Evolutionary conservation across 2,113 vertebrate species (phyloP).

Genomic region (Arenaria interpres): DNA sequence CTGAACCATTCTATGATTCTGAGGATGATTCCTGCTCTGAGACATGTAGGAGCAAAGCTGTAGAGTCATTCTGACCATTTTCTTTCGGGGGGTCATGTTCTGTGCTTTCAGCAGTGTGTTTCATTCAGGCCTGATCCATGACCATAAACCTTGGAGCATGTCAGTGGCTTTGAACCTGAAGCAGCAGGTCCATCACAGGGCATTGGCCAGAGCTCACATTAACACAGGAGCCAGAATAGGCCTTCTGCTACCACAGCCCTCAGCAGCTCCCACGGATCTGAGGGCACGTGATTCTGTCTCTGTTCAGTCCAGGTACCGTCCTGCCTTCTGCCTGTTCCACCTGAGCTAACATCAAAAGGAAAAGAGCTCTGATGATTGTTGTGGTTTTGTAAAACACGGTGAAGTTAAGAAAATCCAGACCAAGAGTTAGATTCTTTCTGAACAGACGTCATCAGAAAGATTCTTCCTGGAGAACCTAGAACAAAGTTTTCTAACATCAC

Average conservation of each 20-base stretch:
- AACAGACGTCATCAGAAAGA: background rate
- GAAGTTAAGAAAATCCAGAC: background rate
- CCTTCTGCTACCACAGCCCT: background rate
- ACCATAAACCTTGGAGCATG: background rate
- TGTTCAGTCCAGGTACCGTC: background rate
- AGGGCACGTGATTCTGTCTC: background rate
- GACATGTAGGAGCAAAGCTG: background rate
- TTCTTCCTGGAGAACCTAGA: background rate
- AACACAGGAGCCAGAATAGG: background rate
- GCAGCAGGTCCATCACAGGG: accelerated
- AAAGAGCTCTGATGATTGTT: background rate
- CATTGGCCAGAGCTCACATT: background rate
- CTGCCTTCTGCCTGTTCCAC: background rate
- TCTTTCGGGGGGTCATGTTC: background rate
- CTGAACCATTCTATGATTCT: background rate
- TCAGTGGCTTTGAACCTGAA: background rate
- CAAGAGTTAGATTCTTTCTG: background rate
- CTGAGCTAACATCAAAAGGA: background rate
- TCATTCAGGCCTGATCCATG: background rate
- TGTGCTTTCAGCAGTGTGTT: background rate
- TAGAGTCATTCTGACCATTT: background rate
- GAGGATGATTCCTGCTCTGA: background rate
- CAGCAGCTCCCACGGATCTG: background rate
- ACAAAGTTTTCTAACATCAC: background rate
- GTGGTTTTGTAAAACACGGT: background rate